Evolutionary conservation across 2,888 invertebrate genomes (phyloP).

Genomic region (Cryptophagus acutangulus): DNA sequence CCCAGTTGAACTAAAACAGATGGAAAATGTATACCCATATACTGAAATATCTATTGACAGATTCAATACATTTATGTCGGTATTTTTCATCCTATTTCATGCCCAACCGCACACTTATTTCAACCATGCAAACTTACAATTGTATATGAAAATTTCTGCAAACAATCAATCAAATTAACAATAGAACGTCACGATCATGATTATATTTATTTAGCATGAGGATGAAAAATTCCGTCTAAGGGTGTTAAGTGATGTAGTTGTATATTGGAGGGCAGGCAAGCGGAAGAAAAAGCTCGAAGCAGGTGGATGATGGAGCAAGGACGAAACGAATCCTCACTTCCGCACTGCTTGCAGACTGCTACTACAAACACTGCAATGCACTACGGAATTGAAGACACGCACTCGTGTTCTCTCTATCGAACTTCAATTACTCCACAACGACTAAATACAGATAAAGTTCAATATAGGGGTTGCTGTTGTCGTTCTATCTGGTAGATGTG

Average conservation of each 20-base stretch:
- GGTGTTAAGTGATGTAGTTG: background rate
- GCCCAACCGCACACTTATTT: no score
- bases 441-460: no score
- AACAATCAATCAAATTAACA: conserved; percentile 1
- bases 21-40: no score
- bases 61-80: no score
- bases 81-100: no score
- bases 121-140: no score
- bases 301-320: conserved; percentile 11
- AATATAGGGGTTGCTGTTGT: no score
- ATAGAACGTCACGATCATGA: background rate
- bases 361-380: conserved; percentile 85
- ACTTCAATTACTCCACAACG: conserved; percentile 5
- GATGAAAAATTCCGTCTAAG: no score
- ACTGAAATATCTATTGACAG: no score
- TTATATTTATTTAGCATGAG: background rate
- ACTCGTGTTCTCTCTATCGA: conserved; percentile 37
- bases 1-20: no score
- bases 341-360: conserved; percentile 88
- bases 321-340: conserved; percentile 64
- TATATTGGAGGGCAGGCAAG: background rate
- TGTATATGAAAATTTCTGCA: no score
- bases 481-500: no score
- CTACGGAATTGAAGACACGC: conserved; percentile 89
- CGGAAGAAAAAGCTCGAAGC: background rate